These are phyloP conservation scores for Sesia bembeciformis DNA, from an alignment of 2,888 invertebrate genomes.

Conservation along the genomic window DNA sequence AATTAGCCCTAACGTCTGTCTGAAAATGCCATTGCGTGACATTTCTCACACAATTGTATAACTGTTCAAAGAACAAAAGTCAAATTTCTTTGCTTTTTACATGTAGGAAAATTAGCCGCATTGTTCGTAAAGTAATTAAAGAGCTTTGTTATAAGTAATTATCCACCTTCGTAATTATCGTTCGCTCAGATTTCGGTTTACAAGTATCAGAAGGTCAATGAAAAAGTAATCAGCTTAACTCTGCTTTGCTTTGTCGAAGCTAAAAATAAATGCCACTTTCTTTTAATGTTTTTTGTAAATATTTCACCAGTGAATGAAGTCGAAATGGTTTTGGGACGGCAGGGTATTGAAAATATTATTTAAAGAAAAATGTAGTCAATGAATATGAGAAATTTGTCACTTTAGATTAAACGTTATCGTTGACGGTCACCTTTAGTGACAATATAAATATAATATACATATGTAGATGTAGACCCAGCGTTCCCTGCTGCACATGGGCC, in stretches of 20 bases:
- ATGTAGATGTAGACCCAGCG: too few relatives aligned
- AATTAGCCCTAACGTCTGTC: too few relatives aligned
- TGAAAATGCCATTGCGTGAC: too few relatives aligned
- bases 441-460: too few relatives aligned
- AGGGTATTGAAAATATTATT: too few relatives aligned
- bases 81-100: too few relatives aligned
- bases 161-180: constrained; percentile 28
- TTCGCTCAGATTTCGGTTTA: constrained; percentile 29
- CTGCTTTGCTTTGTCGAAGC: constrained; percentile 17
- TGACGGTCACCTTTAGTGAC: not conserved
- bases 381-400: not conserved
- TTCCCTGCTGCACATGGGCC: too few relatives aligned
- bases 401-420: not conserved
- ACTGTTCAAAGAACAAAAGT: too few relatives aligned
- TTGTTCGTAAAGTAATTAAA: not conserved
- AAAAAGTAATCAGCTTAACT: constrained; percentile 34
- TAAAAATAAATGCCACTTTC: not conserved
- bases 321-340: too few relatives aligned
- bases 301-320: too few relatives aligned
- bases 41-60: too few relatives aligned
- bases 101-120: not conserved
- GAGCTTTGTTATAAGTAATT: constrained; percentile 16
- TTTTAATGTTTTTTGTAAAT: not conserved
- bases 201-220: constrained; percentile 35
- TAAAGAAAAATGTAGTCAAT: not conserved